Evolutionary conservation across 2,888 invertebrate genomes (phyloP).

Genomic region (Pardosa pseudoannulata): DNA sequence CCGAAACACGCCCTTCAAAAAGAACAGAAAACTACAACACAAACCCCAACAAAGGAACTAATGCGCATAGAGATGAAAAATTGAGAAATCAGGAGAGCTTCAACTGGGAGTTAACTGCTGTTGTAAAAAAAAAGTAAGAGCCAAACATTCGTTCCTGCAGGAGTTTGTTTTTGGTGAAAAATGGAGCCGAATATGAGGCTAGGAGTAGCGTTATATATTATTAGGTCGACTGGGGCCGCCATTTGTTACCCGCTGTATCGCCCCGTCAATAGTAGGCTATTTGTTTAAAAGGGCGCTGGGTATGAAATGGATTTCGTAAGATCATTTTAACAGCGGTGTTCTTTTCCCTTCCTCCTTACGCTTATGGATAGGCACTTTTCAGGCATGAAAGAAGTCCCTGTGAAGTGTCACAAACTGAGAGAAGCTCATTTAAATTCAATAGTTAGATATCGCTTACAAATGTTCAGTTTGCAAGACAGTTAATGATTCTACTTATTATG

Average conservation of each 20-base stretch:
- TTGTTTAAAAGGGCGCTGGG: conserved; percentile 36
- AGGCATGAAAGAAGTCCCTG: no score
- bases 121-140: neutral
- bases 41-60: conserved; percentile 16
- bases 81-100: conserved; percentile 25
- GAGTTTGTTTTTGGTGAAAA: conserved; percentile 44
- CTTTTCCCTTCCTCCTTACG: neutral
- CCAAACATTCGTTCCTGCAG: conserved; percentile 10
- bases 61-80: conserved; percentile 11
- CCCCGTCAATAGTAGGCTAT: conserved; percentile 39
- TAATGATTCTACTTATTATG: no score
- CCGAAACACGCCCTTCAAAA: conserved; percentile 19
- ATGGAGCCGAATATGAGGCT: conserved; percentile 45
- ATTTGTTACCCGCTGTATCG: conserved; percentile 45
- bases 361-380: no score
- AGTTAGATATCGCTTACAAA: no score
- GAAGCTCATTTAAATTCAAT: no score
- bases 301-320: conserved; percentile 2
- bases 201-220: conserved; percentile 52
- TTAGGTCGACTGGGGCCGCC: conserved; percentile 43
- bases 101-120: conserved; percentile 18
- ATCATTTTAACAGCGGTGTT: conserved; percentile 1
- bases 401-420: no score
- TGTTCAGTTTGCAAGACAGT: no score
- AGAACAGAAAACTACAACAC: neutral